Evolutionary conservation across 2,888 invertebrate species (phyloP).

Genomic region (Fabriciana adippe): DNA sequence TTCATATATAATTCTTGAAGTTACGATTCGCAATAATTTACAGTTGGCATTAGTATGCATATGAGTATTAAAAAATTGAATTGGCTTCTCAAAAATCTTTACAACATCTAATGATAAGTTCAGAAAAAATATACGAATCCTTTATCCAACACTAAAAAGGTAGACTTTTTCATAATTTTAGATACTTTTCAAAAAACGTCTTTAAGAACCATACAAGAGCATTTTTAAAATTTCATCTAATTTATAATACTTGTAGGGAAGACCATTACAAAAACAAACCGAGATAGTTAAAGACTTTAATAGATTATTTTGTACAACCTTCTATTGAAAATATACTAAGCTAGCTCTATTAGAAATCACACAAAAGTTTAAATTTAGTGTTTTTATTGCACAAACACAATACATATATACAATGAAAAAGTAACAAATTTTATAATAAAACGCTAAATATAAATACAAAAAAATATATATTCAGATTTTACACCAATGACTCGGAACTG

Average conservation of each 20-base stretch:
- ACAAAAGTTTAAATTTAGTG: constrained; percentile 24
- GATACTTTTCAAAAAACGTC: too few species aligned
- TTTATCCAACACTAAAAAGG: neutral
- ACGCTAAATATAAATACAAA: constrained; percentile 3
- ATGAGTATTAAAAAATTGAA: too few species aligned
- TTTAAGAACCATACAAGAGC: too few species aligned
- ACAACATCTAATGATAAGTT: neutral
- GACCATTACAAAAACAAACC: neutral
- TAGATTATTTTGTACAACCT: constrained; percentile 30
- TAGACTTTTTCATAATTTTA: too few species aligned
- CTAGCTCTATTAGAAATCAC: constrained; percentile 24
- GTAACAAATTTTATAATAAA: neutral
- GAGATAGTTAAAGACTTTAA: constrained; percentile 6
- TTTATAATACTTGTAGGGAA: neutral
- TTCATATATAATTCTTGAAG: too few species aligned
- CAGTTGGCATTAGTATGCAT: too few species aligned
- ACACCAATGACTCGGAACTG: neutral
- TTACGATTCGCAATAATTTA: too few species aligned
- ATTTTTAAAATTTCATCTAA: too few species aligned
- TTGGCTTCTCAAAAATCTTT: too few species aligned
- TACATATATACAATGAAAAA: constrained; percentile 16
- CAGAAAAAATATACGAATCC: neutral
- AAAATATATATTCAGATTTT: neutral
- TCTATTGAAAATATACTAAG: constrained; percentile 11
- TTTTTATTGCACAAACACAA: constrained; percentile 36